phyloP scores from a whole-genome alignment of 1,140 invertebrate species.

The Drosophila sp. region DNA sequence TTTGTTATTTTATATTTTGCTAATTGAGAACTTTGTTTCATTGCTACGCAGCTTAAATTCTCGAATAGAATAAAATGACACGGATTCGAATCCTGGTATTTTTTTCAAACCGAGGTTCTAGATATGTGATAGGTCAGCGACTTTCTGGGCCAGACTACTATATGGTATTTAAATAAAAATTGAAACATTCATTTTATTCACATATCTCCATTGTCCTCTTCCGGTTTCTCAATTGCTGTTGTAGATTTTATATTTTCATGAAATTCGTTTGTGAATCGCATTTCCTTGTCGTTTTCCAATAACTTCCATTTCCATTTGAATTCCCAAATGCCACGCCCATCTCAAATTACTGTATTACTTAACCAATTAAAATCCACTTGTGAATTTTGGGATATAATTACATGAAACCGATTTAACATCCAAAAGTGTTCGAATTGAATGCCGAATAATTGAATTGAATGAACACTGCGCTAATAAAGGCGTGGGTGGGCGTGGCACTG shows the following conservation, averaged over 20 bases:
- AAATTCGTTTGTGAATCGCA: background rate
- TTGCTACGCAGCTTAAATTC: no score
- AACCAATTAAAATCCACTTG: conserved; percentile 21
- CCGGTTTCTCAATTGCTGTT: no score
- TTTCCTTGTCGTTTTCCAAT: background rate
- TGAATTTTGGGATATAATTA: conserved; percentile 15
- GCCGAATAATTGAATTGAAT: conserved; percentile 46
- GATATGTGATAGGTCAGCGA: no score
- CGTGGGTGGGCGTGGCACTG: conserved; percentile 13
- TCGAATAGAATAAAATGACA: no score
- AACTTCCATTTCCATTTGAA: conserved; percentile 5
- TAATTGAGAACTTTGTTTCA: no score
- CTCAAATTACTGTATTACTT: conserved; percentile 5
- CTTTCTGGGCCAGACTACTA: no score
- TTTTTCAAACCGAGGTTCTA: no score
- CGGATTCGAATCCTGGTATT: no score
- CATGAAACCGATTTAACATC: conserved; percentile 37
- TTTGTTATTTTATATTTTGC: no score
- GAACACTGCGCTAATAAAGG: conserved; percentile 25
- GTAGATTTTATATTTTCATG: background rate
- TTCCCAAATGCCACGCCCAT: background rate
- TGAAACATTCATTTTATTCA: no score
- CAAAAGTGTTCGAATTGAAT: conserved; percentile 38
- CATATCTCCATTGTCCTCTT: no score
- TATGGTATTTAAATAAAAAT: no score